Evolutionary conservation across 2,888 invertebrate species (phyloP).

Genomic region (Campoplex nolae): DNA sequence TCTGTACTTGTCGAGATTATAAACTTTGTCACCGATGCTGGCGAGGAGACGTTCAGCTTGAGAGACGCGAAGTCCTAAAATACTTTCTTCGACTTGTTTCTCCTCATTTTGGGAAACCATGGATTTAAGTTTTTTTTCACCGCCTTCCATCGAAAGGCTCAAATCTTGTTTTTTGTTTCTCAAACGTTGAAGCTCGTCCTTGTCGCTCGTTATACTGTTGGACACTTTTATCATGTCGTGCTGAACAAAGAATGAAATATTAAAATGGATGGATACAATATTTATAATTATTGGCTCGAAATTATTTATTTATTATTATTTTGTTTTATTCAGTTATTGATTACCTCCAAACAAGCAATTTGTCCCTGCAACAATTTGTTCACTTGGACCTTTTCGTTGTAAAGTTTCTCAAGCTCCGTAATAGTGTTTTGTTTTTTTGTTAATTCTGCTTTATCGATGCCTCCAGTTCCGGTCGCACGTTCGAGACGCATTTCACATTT

Average conservation of each 20-base stretch:
- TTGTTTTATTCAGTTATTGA: conserved; percentile 1
- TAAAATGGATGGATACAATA: conserved; percentile 5
- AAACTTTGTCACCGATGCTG: conserved; percentile 87
- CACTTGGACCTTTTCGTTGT: conserved; percentile 83
- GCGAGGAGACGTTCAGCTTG: conserved; percentile 87
- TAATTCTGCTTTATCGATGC: conserved; percentile 79
- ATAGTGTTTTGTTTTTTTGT: conserved; percentile 84
- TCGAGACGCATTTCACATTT: conserved; percentile 78
- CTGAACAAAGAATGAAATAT: conserved; percentile 69
- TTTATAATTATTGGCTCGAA: neutral
- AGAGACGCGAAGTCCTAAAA: conserved; percentile 88
- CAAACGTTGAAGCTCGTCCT: conserved; percentile 83
- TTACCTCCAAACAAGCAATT: conserved; percentile 86
- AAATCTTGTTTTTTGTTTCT: conserved; percentile 86
- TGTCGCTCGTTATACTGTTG: conserved; percentile 84
- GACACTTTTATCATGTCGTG: conserved; percentile 86
- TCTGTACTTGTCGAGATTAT: conserved; percentile 89
- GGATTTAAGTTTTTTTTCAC: conserved; percentile 85
- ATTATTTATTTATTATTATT: too few relatives aligned
- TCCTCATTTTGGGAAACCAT: conserved; percentile 86
- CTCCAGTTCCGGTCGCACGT: conserved; percentile 74
- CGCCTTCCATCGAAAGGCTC: conserved; percentile 86
- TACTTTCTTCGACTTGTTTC: conserved; percentile 88
- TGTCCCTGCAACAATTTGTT: conserved; percentile 85
- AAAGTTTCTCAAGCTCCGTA: conserved; percentile 84